Evolutionary conservation across 1,140 invertebrate genomes (phyloP).

Genomic region (Bombus waltoni): DNA sequence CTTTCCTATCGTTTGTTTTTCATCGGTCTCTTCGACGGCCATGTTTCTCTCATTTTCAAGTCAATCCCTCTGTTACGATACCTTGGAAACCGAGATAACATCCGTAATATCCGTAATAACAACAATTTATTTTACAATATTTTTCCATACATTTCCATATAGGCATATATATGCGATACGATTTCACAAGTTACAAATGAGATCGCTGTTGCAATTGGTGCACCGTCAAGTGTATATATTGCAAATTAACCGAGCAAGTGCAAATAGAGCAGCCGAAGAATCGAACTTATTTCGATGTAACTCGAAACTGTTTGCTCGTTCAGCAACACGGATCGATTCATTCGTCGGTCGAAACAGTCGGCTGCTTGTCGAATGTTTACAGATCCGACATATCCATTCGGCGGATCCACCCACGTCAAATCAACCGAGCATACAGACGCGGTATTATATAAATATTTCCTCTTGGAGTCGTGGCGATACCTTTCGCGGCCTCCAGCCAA

Average conservation of each 20-base stretch:
- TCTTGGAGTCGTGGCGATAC: neutral
- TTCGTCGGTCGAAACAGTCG: neutral
- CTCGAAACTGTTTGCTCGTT: neutral
- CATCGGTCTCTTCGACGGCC: too few relatives aligned
- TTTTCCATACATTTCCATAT: too few relatives aligned
- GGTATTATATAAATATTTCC: conserved; percentile 29
- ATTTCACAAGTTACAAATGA: too few relatives aligned
- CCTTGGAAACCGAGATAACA: neutral
- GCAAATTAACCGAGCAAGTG: too few relatives aligned
- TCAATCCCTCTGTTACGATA: neutral
- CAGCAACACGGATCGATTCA: neutral
- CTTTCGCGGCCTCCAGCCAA: neutral
- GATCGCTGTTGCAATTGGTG: too few relatives aligned
- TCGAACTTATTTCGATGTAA: neutral
- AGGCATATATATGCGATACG: too few relatives aligned
- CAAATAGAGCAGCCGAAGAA: too few relatives aligned
- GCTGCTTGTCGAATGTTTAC: conserved; percentile 16
- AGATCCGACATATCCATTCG: conserved; percentile 27
- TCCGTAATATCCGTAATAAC: too few relatives aligned
- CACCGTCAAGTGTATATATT: too few relatives aligned
- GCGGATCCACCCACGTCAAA: neutral
- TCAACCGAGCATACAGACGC: neutral
- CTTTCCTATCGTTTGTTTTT: neutral
- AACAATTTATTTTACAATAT: too few relatives aligned
- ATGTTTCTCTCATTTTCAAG: neutral